Evolutionary conservation across 2,113 vertebrate species (phyloP).

Genomic region (Pedetes capensis): DNA sequence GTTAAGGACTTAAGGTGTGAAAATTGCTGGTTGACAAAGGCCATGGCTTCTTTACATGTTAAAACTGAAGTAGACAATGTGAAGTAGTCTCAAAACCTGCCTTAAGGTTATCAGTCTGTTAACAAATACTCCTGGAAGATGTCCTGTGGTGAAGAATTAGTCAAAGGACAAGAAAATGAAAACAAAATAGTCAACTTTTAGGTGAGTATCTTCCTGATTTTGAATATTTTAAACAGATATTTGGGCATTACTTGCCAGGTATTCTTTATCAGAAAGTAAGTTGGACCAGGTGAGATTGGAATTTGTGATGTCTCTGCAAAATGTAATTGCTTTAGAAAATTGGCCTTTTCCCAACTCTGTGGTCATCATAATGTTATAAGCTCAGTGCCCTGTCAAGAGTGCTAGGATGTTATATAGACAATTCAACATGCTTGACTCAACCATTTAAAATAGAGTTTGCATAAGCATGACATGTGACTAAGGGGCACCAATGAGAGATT

Average conservation of each 20-base stretch:
- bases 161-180: background rate
- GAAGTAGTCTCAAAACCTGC: conserved; percentile 6
- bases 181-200: background rate
- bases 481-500: background rate
- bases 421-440: background rate
- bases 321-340: background rate
- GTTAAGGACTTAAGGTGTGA: conserved; percentile 76
- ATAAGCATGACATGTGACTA: background rate
- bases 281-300: background rate
- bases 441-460: background rate
- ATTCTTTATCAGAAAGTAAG: background rate
- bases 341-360: background rate
- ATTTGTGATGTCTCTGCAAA: background rate
- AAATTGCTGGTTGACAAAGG: conserved; percentile 62
- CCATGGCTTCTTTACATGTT: conserved; percentile 24
- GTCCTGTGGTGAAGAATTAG: background rate
- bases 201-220: background rate
- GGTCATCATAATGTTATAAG: background rate
- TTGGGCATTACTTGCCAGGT: background rate
- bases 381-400: background rate
- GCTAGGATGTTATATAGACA: background rate
- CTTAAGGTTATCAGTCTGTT: conserved; percentile 36
- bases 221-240: background rate
- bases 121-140: background rate
- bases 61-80: conserved; percentile 45